These are phyloP conservation scores for Cottus gobio DNA, from an alignment of 2,113 vertebrate genomes.

Conservation along the genomic window DNA sequence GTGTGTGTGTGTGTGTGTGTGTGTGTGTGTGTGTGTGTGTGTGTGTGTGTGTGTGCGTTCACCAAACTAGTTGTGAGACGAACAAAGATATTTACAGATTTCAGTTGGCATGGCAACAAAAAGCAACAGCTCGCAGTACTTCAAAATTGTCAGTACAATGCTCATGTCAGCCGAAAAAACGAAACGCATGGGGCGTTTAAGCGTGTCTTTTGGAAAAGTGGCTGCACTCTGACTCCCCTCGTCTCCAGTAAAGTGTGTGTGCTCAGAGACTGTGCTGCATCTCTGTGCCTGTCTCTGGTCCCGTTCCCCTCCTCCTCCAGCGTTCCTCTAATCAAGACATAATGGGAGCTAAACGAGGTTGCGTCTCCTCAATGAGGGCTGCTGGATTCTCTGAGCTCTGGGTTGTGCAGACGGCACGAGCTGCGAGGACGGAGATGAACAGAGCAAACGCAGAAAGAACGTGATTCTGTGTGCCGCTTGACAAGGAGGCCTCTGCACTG, in stretches of 20 bases:
- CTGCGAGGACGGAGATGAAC: conserved; percentile 35
- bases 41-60: conserved; percentile 11
- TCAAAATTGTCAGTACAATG: conserved; percentile 62
- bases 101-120: conserved; percentile 81
- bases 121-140: conserved; percentile 76
- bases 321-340: conserved; percentile 81
- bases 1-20: neutral
- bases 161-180: conserved; percentile 42
- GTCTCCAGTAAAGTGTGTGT: conserved; percentile 27
- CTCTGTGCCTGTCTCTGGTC: conserved; percentile 71
- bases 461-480: conserved; percentile 53
- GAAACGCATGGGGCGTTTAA: conserved; percentile 47
- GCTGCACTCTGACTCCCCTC: conserved; percentile 30
- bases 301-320: conserved; percentile 68
- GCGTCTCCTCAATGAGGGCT: conserved; percentile 73
- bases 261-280: conserved; percentile 35
- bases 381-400: conserved; percentile 60
- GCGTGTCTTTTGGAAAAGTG: conserved; percentile 35
- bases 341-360: conserved; percentile 84
- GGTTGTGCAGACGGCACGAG: conserved; percentile 38
- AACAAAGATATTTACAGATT: conserved; percentile 78
- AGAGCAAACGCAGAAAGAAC: conserved; percentile 31
- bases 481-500: conserved; percentile 50
- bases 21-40: no score
- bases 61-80: conserved; percentile 40